Base-by-base conservation (phyloP, 2,797 vertebrate species). In the Sebastes reedi region DNA sequence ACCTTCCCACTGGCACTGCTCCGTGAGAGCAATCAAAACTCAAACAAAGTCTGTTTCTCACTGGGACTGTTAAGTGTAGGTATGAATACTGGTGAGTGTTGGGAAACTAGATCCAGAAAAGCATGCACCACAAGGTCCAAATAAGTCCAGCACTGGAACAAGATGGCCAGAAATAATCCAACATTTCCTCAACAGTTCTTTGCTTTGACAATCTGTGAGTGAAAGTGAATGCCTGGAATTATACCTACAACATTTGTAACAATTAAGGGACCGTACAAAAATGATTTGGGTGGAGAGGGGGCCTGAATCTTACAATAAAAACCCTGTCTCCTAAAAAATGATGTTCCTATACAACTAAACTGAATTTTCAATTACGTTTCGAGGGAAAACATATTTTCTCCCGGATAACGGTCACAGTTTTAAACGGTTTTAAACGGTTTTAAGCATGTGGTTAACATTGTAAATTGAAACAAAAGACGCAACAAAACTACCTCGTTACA, bases 1-100 rank as follows among this genome's bases (percentile, higher is more conserved):
- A 11, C 83, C 79, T 79, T 77, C 72, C 52, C 36, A 24, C 75
- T 72, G 52, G 64, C 75, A n/a, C 50, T 5, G 39, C 55, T 72
- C 62, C 8, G 13, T 13, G 29, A 69, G 12, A 69, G 73, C 50
- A 50, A 60, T 67, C 72, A 34, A 5, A 75, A 56, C 34, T 61
- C 78, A 30, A 65, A 56, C 54, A 61, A 52, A 36, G 32, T 25
- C 39, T 42, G 58, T 59, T 67, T 87, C 56, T 73, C 69, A 68
- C 67, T 4, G n/a, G 6, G 29, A 66, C 65, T 66, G 65, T 30
- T 61, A 25, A 72, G 52, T 42, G 61, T 46, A 22, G 14, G 22
- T 25, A n/a, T 76, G 71, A 73, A 29, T n/a, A 50, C 54, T 34
- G 39, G 36, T 29, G 59, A 69, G 64, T 29, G 61, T n/a, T 32